Base-by-base conservation (phyloP, 2,113 vertebrate genomes). In the Antigone vipio region DNA sequence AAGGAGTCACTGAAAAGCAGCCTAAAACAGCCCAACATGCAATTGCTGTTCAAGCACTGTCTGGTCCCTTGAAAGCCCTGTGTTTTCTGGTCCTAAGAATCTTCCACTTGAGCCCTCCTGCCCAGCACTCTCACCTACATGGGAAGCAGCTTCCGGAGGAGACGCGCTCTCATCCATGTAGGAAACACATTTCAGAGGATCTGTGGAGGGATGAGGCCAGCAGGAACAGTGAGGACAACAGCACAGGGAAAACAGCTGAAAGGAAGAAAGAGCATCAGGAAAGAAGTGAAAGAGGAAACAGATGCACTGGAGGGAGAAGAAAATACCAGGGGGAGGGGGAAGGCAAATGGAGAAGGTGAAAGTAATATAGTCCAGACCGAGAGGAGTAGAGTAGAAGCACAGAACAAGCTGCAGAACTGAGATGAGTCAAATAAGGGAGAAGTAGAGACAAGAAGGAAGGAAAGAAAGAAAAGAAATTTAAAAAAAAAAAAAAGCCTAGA, bases 271-370 rank as follows among this genome's bases (percentile, higher is more conserved):
- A 84, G 32, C 59, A 77, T 55, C 69, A 91, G 73, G 50, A 91
- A 91, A 96, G 73, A 78, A 60, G 68, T 44, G 45, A 95, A 92
- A 94, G 56, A 87, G 95, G 95, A 97, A 97, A 96, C 91, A 96
- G 88, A 89, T 94, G 95, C 83, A 67, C 64, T 55, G 56, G 40
- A 63, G 52, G 26, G n/a, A 88, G 35, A 80, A 85, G 29, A 73
- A 89, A 93, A 96, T 15, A 89, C 5, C 5, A 35, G 27, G 18
- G 52, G 15, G 68, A 67, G 45, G 45, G 3, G 27, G 34, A 90
- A 93, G 18, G 42, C 53, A 77, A 92, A 62, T 5, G 34, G 34
- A 85, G 30, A 95, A 75, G 58, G 86, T 66, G 74, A 96, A 93
- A 92, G 87, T 82, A 85, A 50, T 7, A 18, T 9, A 62, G 55